These are phyloP conservation scores for Nixonia krombeini DNA, from an alignment of 1,140 invertebrate genomes.

Conservation along the genomic window DNA sequence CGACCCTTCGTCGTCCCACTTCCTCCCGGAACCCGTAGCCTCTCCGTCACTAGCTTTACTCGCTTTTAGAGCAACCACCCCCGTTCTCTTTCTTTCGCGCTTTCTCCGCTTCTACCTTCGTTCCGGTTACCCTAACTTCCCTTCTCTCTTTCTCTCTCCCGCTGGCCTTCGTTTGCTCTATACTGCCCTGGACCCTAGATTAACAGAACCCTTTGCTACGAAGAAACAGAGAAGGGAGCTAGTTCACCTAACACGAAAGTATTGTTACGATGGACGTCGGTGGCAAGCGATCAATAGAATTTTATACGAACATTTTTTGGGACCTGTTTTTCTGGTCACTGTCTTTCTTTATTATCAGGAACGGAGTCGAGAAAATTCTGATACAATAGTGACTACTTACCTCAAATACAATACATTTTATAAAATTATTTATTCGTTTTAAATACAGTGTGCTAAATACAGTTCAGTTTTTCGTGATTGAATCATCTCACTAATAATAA, in stretches of 20 bases:
- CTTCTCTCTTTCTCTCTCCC: conserved; percentile 17
- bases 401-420: too few relatives aligned
- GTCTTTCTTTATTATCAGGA: conserved; percentile 15
- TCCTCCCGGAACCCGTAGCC: conserved; percentile 20
- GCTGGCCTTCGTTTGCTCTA: conserved; percentile 15
- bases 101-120: conserved; percentile 17
- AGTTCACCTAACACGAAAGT: conserved; percentile 63
- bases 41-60: conserved; percentile 31
- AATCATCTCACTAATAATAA: too few relatives aligned
- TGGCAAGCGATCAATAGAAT: conserved; percentile 35
- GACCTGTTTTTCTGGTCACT: conserved; percentile 12
- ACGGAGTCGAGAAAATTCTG: background rate
- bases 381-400: too few relatives aligned
- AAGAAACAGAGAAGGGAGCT: conserved; percentile 58
- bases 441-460: too few relatives aligned
- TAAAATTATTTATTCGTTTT: too few relatives aligned
- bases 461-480: too few relatives aligned
- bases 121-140: conserved; percentile 16
- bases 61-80: conserved; percentile 38
- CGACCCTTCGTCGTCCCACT: conserved; percentile 22
- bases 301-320: conserved; percentile 42
- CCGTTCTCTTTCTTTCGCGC: conserved; percentile 41
- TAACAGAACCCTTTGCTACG: conserved; percentile 66
- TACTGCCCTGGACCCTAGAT: conserved; percentile 64
- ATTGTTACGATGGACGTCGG: conserved; percentile 50